Conservation (phyloP, 2,888 invertebrate genomes). For the Laspeyria flexula region DNA sequence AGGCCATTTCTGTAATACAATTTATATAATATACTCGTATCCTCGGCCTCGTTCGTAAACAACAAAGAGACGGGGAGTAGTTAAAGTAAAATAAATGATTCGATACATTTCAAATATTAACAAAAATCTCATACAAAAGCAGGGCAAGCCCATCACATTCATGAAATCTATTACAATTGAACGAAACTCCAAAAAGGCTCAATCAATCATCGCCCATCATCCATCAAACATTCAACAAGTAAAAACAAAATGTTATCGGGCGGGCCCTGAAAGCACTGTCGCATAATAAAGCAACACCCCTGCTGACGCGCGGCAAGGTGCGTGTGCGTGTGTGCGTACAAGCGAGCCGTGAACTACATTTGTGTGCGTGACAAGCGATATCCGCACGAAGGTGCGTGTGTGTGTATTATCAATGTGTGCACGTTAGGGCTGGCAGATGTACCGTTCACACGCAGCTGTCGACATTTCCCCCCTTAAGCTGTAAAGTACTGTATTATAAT, state of each 20-base stretch:
- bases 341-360: constrained; percentile 23
- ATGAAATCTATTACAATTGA: constrained; percentile 70
- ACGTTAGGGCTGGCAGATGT: constrained; percentile 77
- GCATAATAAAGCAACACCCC: constrained; percentile 72
- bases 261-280: constrained; percentile 64
- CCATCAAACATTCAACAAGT: constrained; percentile 85
- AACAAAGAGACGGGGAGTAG: constrained; percentile 18
- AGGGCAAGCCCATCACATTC: constrained; percentile 44
- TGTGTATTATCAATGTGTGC: constrained; percentile 53
- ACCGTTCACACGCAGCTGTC: constrained; percentile 77
- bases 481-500: constrained; percentile 66
- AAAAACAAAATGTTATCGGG: constrained; percentile 82
- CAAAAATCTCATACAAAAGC: constrained; percentile 48
- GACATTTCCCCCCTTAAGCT: constrained; percentile 61
- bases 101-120: constrained; percentile 35
- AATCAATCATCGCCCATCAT: constrained; percentile 81
- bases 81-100: constrained; percentile 37
- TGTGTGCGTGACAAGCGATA: constrained; percentile 41
- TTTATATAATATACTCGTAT: constrained; percentile 1
- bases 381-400: constrained; percentile 38
- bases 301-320: constrained; percentile 54
- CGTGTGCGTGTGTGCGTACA: constrained; percentile 41
- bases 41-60: no score
- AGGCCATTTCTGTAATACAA: constrained; percentile 2
- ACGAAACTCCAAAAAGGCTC: constrained; percentile 61